Evolutionary conservation across 2,888 invertebrate species (phyloP).

Genomic region (Plagiodera versicolora): DNA sequence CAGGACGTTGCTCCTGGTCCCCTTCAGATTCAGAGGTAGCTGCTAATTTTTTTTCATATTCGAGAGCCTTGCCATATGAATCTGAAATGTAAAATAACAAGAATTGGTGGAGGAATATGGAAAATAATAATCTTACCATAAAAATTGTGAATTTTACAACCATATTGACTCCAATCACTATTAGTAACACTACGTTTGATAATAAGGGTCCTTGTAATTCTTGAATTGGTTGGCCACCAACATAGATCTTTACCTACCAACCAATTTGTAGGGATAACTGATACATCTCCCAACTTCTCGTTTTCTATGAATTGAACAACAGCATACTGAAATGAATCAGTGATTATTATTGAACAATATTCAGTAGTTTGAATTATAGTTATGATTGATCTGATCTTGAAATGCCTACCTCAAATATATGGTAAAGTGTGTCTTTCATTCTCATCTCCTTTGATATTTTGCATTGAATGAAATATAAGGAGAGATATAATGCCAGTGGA

Average conservation of each 20-base stretch:
- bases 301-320: conserved; percentile 5
- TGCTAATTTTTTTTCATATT: conserved; percentile 1
- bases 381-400: not conserved
- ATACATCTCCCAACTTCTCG: not conserved
- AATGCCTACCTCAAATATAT: conserved; percentile 1
- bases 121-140: conserved; percentile 3
- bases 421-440: not conserved
- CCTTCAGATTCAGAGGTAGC: conserved; percentile 1
- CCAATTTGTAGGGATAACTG: conserved; percentile 4
- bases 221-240: conserved; percentile 7
- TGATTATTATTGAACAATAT: conserved; percentile 2
- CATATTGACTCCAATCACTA: not conserved
- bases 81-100: not conserved
- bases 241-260: conserved; percentile 1
- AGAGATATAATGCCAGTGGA: not conserved
- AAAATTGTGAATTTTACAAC: conserved; percentile 1
- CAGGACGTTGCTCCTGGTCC: too few relatives aligned
- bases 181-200: not conserved
- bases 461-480: not conserved
- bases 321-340: conserved; percentile 6
- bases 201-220: not conserved
- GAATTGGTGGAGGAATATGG: not conserved
- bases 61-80: not conserved
- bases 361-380: conserved; percentile 1
- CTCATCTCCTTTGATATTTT: not conserved